A percentile compares a stretch with the other conserved stretches of the same genome.
Conservation (phyloP, 2,888 invertebrate species). For the Caenorhabditis macrosperma region DNA sequence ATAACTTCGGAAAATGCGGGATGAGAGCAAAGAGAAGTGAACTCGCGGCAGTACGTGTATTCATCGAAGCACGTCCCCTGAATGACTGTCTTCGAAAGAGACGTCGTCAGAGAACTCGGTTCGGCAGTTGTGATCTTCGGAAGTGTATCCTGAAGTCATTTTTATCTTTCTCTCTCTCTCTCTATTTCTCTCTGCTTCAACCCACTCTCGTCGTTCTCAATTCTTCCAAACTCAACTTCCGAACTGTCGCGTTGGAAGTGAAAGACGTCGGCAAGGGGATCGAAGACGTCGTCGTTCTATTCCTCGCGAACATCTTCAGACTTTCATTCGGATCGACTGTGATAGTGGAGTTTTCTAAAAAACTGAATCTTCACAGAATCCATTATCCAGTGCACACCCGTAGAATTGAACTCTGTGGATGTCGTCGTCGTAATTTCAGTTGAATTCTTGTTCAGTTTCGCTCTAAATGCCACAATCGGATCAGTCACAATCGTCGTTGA, state of each 20-base stretch:
- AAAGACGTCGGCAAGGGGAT: conserved; percentile 28
- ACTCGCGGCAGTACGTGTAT: conserved; percentile 72
- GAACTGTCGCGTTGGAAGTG: conserved; percentile 5
- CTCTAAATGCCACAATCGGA: conserved; percentile 25
- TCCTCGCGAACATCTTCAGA: conserved; percentile 29
- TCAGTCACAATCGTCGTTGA: conserved; percentile 15
- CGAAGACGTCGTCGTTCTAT: conserved; percentile 1
- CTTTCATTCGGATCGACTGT: conserved; percentile 28
- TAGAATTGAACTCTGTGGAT: neutral
- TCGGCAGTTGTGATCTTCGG: conserved; percentile 56
- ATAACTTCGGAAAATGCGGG: conserved; percentile 69
- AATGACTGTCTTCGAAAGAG: conserved; percentile 68
- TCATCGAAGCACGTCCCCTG: conserved; percentile 72
- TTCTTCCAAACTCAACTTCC: conserved; percentile 36
- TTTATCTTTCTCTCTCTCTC: too few relatives aligned
- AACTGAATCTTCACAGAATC: neutral
- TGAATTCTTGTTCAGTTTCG: conserved; percentile 3
- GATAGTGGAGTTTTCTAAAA: neutral
- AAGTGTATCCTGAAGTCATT: conserved; percentile 45
- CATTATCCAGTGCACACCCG: neutral
- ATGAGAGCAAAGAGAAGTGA: conserved; percentile 69
- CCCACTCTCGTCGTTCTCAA: conserved; percentile 34
- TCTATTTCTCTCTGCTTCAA: too few relatives aligned
- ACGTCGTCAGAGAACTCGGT: conserved; percentile 50
- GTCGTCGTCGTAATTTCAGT: neutral